A percentile compares a stretch with the other conserved stretches of the same genome.
These are phyloP conservation scores for Lottia gigantea DNA, from an alignment of 2,888 invertebrate genomes.

Conservation along the genomic window DNA sequence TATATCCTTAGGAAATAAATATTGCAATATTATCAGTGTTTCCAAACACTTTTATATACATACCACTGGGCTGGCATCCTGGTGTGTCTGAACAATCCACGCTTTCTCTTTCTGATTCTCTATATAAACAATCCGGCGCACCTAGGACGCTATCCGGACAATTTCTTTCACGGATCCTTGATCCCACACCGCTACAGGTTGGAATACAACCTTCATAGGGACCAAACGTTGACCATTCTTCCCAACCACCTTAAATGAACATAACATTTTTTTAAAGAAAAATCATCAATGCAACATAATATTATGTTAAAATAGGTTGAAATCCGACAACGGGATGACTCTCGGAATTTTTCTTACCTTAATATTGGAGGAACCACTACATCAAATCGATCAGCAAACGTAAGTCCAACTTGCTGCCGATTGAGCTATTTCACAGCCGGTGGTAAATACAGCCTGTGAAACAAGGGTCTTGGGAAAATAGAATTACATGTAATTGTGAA, in stretches of 20 bases:
- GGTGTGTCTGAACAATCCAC: not conserved
- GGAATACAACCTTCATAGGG: not conserved
- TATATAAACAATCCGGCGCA: not conserved
- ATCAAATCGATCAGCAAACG: no score
- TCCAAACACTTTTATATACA: not conserved
- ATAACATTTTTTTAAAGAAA: not conserved
- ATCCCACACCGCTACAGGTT: not conserved
- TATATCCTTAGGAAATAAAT: no score
- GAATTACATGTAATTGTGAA: no score
- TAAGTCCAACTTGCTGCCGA: no score
- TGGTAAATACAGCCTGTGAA: no score
- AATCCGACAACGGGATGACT: not conserved
- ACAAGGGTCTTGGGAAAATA: no score
- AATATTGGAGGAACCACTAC: no score
- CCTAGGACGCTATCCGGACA: not conserved
- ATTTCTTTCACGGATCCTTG: not conserved
- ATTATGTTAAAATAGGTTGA: not conserved
- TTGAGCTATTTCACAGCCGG: no score
- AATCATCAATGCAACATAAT: not conserved
- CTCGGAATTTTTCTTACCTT: no score
- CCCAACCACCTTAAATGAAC: not conserved
- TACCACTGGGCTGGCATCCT: not conserved
- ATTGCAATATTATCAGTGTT: no score
- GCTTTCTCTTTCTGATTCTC: not conserved
- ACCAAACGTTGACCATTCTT: not conserved